Conservation (phyloP, 2,113 vertebrate genomes). For the Psilopsiagon aymara region DNA sequence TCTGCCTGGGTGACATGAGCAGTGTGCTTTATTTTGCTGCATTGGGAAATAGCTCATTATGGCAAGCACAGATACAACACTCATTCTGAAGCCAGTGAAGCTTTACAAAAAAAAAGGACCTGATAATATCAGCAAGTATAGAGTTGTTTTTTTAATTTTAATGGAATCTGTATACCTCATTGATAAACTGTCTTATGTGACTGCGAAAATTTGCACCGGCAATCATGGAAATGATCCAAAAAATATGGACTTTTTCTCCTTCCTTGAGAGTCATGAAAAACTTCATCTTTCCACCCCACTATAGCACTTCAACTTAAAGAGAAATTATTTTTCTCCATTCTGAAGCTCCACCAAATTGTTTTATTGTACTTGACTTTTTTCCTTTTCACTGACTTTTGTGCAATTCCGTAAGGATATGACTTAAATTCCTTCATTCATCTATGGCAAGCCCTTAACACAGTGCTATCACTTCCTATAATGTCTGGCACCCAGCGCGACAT, state of each 20-base stretch:
- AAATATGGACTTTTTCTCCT: neutral
- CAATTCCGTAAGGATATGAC: neutral
- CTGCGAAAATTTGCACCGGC: neutral
- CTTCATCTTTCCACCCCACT: neutral
- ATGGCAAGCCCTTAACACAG: neutral
- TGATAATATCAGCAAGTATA: neutral
- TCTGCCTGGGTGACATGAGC: rapidly evolving
- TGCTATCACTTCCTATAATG: neutral
- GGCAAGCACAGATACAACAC: neutral
- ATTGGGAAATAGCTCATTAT: neutral
- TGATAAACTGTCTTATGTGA: neutral
- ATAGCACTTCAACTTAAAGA: neutral
- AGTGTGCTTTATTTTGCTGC: neutral
- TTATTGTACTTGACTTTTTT: neutral
- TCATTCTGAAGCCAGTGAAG: neutral
- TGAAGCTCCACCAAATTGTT: neutral
- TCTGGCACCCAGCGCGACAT: neutral
- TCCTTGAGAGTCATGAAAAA: neutral
- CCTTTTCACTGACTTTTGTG: neutral
- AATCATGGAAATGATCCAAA: neutral
- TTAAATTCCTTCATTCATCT: neutral
- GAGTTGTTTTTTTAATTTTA: neutral
- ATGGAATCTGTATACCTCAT: neutral
- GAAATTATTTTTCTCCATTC: neutral
- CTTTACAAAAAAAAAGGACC: neutral